Evolutionary conservation across 2,888 invertebrate genomes (phyloP).

Genomic region (Onchidella celtica): DNA sequence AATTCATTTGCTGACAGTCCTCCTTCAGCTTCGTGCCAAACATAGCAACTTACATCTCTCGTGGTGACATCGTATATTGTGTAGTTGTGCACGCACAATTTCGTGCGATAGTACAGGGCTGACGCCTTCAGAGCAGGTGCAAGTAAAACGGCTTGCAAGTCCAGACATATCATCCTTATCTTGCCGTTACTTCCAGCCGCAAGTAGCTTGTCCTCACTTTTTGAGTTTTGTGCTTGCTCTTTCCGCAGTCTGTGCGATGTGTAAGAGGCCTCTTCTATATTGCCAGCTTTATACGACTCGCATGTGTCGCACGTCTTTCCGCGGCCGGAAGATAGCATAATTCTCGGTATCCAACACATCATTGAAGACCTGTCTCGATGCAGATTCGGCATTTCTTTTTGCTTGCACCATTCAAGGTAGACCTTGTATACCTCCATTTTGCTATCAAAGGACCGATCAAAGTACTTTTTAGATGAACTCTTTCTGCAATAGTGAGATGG

Average conservation of each 20-base stretch:
- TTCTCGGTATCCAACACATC: not conserved
- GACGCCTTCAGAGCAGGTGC: not conserved
- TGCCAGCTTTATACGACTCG: not conserved
- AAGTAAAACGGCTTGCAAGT: not conserved
- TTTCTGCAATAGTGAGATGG: not conserved
- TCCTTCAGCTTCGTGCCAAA: not conserved
- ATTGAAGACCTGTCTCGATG: not conserved
- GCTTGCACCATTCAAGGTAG: not conserved
- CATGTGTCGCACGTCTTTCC: not conserved
- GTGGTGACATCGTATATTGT: not conserved
- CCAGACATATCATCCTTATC: not conserved
- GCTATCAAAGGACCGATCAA: no score
- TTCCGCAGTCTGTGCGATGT: not conserved
- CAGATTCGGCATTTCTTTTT: no score
- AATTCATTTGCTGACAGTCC: not conserved
- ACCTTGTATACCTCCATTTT: no score
- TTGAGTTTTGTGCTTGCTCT: not conserved
- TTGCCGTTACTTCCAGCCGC: not conserved
- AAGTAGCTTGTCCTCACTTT: not conserved
- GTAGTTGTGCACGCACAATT: not conserved
- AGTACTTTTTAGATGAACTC: not conserved
- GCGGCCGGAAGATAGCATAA: not conserved
- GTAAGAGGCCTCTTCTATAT: not conserved
- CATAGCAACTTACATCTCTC: not conserved
- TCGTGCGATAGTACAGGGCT: not conserved